Conservation (phyloP, 2,888 invertebrate genomes). For the Nephrotoma flavescens region DNA sequence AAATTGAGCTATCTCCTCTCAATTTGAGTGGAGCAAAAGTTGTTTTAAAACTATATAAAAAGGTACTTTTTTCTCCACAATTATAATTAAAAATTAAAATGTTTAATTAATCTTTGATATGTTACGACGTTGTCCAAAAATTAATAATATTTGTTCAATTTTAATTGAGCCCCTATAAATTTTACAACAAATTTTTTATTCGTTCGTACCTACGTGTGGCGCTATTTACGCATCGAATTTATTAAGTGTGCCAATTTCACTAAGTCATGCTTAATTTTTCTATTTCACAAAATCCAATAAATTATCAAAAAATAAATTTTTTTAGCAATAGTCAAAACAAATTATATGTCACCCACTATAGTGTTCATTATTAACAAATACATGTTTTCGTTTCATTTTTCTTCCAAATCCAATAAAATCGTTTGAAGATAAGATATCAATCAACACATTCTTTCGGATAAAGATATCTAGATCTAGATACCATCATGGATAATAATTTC, state of each 20-base stretch:
- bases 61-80: too few species aligned
- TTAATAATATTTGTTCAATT: too few species aligned
- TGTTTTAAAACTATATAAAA: too few species aligned
- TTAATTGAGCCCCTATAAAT: too few species aligned
- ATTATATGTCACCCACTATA: neutral
- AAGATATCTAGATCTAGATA: neutral
- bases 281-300: neutral
- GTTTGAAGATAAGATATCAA: neutral
- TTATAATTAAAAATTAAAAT: too few species aligned
- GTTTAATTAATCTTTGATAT: too few species aligned
- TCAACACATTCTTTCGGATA: neutral
- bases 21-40: too few species aligned
- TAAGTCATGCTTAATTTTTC: neutral
- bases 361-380: neutral
- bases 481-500: neutral
- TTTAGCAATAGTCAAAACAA: neutral
- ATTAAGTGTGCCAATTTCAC: neutral
- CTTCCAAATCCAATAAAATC: neutral
- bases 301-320: neutral
- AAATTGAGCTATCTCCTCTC: too few species aligned
- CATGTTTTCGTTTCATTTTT: neutral
- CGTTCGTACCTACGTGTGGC: neutral
- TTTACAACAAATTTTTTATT: too few species aligned
- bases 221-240: neutral
- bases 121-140: too few species aligned